A percentile compares a stretch with the other conserved stretches of the same genome.
phyloP scores from a whole-genome alignment of 2,113 vertebrate genomes.

The Lontra canadensis region DNA sequence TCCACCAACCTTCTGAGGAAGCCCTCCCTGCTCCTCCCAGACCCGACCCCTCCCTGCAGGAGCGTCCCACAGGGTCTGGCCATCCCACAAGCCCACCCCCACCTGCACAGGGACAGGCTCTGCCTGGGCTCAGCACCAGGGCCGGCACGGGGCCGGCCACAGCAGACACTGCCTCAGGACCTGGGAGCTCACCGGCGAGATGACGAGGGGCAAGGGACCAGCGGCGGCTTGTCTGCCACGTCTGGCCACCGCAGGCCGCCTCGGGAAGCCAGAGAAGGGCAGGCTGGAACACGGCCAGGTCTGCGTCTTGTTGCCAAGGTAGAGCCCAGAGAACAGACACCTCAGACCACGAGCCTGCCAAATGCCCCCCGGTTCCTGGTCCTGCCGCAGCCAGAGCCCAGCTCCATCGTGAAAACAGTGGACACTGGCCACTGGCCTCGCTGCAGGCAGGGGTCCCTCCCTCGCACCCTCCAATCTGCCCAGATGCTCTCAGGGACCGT shows the following conservation, averaged over 20 bases:
- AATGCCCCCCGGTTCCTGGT: neutral
- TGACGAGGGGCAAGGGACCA: no score
- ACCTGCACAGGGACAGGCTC: neutral
- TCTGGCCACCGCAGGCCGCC: neutral
- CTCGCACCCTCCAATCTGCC: neutral
- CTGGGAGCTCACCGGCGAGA: no score
- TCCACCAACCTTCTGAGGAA: neutral
- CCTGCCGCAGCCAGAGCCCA: neutral
- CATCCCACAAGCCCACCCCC: accelerated
- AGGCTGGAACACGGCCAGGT: neutral
- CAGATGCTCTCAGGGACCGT: neutral
- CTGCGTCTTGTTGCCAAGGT: neutral
- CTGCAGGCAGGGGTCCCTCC: neutral
- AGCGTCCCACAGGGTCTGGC: neutral
- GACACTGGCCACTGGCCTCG: neutral
- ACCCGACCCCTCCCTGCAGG: neutral
- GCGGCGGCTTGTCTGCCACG: neutral
- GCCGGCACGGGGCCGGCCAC: accelerated
- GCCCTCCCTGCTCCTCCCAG: neutral
- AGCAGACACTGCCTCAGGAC: neutral
- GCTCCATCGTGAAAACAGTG: no score
- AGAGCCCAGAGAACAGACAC: neutral
- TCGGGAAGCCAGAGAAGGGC: neutral
- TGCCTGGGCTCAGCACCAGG: neutral
- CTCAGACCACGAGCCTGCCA: accelerated